Conservation (phyloP, 1,140 invertebrate genomes). For the Eciton burchellii region DNA sequence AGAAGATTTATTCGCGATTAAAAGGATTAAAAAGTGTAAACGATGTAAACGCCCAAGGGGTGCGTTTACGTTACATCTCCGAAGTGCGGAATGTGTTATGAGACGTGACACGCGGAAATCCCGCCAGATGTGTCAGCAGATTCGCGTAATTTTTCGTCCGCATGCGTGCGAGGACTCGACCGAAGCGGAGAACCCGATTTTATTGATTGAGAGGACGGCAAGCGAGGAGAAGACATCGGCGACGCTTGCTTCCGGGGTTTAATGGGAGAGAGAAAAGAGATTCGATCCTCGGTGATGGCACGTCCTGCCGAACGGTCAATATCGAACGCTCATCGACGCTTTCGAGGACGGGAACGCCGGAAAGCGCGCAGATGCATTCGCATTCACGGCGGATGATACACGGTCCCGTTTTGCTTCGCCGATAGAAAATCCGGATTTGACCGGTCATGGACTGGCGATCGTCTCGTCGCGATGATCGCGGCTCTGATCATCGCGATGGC, state of each 20-base stretch:
- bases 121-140: not conserved
- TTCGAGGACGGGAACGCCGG: conserved; percentile 55
- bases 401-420: conserved; percentile 34
- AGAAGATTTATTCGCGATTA: not conserved
- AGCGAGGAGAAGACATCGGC: conserved; percentile 25
- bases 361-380: conserved; percentile 2
- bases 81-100: not conserved
- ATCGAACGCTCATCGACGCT: conserved; percentile 54
- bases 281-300: conserved; percentile 43
- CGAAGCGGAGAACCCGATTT: conserved; percentile 1
- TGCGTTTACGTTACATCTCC: not conserved
- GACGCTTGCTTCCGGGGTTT: conserved; percentile 9
- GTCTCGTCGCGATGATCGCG: not conserved
- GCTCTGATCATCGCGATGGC: not conserved
- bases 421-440: conserved; percentile 53
- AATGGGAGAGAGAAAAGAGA: conserved; percentile 60
- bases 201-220: conserved; percentile 29
- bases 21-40: not conserved
- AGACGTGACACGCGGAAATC: not conserved
- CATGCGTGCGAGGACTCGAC: not conserved
- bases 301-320: conserved; percentile 56
- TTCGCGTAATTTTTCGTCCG: conserved; percentile 21
- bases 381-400: conserved; percentile 27
- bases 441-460: not conserved
- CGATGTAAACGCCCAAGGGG: not conserved